A percentile compares a stretch with the other conserved stretches of the same genome.
Evolutionary conservation across 2,113 vertebrate genomes (phyloP).

Genomic region (Emydura subglobosa): DNA sequence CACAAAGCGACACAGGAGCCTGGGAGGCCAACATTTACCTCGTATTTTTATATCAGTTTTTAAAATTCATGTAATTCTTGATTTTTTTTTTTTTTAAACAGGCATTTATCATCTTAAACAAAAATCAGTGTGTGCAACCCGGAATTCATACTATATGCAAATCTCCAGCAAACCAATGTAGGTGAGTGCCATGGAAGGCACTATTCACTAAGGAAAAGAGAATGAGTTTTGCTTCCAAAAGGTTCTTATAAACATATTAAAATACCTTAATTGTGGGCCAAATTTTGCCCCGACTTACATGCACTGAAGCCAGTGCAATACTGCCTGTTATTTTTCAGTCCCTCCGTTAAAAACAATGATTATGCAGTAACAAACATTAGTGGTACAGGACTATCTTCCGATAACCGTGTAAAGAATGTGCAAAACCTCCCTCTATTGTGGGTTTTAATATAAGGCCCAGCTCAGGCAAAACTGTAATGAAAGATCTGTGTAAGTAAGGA

Average conservation of each 20-base stretch:
- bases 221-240: fast-evolving
- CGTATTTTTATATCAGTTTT: neutral
- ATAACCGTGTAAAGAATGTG: neutral
- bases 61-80: neutral
- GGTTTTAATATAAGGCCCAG: neutral
- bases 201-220: neutral
- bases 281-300: neutral
- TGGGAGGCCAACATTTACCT: neutral
- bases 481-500: neutral
- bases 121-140: neutral
- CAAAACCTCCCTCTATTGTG: neutral
- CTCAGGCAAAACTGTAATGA: neutral
- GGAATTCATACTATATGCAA: too few relatives aligned
- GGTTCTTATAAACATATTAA: neutral
- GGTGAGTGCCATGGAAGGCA: fast-evolving
- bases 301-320: fast-evolving
- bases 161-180: neutral
- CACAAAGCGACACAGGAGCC: neutral
- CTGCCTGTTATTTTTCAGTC: neutral
- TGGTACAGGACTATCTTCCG: neutral
- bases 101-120: neutral
- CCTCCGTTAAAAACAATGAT: neutral
- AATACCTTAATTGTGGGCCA: fast-evolving
- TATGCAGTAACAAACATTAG: neutral
- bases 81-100: too few relatives aligned